Evolutionary conservation across 2,113 vertebrate genomes (phyloP).

Genomic region (Pachyramphus minor): DNA sequence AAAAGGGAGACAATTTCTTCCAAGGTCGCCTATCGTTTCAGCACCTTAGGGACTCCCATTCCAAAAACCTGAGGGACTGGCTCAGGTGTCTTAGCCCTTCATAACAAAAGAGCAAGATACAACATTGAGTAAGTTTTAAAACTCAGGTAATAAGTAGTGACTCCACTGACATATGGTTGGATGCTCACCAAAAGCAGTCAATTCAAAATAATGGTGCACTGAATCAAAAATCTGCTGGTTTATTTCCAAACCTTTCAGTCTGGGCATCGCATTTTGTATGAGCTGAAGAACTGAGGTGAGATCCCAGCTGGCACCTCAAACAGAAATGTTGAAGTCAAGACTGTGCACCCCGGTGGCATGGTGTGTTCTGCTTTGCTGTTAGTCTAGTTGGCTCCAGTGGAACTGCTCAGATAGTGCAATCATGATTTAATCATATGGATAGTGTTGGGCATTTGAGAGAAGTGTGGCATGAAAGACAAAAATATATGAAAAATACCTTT

Average conservation of each 20-base stretch:
- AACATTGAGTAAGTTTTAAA: neutral
- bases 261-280: neutral
- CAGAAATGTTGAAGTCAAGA: neutral
- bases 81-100: neutral
- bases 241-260: neutral
- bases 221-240: neutral
- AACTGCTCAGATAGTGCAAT: neutral
- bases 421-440: neutral
- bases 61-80: neutral
- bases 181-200: neutral
- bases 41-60: neutral
- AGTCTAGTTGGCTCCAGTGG: neutral
- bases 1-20: neutral
- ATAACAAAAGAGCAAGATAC: neutral
- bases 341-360: neutral
- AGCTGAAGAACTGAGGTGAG: neutral
- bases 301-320: neutral
- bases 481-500: neutral
- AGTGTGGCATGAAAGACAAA: neutral
- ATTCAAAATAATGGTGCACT: neutral
- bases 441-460: neutral
- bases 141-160: neutral
- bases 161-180: neutral
- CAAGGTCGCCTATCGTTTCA: neutral
- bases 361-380: neutral